phyloP scores from a whole-genome alignment of 2,113 vertebrate genomes.

The Climacteris rufus region DNA sequence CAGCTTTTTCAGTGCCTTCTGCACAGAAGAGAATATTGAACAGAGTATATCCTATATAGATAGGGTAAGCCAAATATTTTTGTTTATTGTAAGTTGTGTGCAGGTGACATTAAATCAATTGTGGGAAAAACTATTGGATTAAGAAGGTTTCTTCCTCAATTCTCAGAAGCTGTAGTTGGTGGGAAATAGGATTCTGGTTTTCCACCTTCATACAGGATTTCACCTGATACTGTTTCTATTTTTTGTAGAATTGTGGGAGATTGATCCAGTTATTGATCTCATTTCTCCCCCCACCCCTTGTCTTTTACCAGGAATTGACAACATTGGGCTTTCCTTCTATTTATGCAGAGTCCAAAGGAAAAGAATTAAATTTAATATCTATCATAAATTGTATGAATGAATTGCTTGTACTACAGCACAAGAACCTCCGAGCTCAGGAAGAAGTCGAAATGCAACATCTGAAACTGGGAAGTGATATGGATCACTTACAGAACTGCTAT shows the following conservation, averaged over 20 bases:
- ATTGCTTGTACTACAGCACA: conserved; percentile 84
- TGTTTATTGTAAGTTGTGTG: background rate
- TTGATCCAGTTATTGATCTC: background rate
- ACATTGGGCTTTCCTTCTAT: conserved; percentile 84
- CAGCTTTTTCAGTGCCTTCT: conserved; percentile 85
- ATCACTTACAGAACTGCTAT: conserved; percentile 88
- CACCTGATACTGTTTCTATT: background rate
- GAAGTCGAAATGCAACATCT: conserved; percentile 87
- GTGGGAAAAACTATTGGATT: background rate
- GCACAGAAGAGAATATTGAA: conserved; percentile 90
- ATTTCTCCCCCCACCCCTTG: background rate
- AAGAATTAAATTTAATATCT: conserved; percentile 76
- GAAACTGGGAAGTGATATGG: conserved; percentile 86
- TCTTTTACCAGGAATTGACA: conserved; percentile 80
- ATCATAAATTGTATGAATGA: conserved; percentile 89
- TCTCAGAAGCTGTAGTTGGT: background rate
- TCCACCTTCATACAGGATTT: background rate
- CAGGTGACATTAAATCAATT: background rate
- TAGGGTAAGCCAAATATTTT: conserved; percentile 74
- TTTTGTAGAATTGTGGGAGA: background rate
- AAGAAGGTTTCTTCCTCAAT: background rate
- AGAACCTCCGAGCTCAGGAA: conserved; percentile 80
- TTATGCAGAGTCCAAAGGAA: conserved; percentile 76
- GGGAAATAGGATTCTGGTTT: background rate
- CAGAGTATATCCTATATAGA: conserved; percentile 89